Percentiles rank a stretch among this genome's conserved stretches.
phyloP scores from a whole-genome alignment of 1,140 invertebrate species.

The Pseudoatta argentina region DNA sequence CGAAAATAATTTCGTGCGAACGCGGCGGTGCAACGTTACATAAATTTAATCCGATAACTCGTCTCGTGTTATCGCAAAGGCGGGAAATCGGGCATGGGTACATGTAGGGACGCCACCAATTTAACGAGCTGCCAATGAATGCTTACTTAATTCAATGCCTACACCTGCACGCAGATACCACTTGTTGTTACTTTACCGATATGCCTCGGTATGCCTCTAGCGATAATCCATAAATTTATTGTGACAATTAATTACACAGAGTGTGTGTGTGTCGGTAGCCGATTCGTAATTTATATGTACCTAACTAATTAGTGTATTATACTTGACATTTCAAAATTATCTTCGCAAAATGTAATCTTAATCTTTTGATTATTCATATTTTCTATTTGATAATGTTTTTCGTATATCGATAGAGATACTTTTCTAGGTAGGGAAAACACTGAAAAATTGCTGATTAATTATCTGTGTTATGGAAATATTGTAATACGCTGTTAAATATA shows the following conservation, averaged over 20 bases:
- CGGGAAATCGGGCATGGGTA: conserved; percentile 44
- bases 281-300: background rate
- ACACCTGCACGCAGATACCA: background rate
- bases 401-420: background rate
- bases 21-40: conserved; percentile 77
- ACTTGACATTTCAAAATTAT: background rate
- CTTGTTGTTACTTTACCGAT: conserved; percentile 14
- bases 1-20: conserved; percentile 80
- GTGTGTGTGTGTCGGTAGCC: background rate
- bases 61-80: conserved; percentile 78
- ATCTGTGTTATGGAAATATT: background rate
- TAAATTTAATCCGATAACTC: conserved; percentile 82
- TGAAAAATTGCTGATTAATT: background rate
- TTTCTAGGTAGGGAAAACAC: background rate
- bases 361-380: background rate
- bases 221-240: conserved; percentile 18
- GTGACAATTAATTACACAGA: conserved; percentile 1
- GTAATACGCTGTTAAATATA: background rate
- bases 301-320: background rate
- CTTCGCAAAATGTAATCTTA: background rate
- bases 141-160: conserved; percentile 26
- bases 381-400: background rate
- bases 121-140: conserved; percentile 8
- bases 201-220: background rate
- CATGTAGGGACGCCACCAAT: background rate